Percentiles rank a stretch among this genome's conserved stretches.
phyloP scores from a whole-genome alignment of 1,140 invertebrate genomes.

The Achatina immaculata region DNA sequence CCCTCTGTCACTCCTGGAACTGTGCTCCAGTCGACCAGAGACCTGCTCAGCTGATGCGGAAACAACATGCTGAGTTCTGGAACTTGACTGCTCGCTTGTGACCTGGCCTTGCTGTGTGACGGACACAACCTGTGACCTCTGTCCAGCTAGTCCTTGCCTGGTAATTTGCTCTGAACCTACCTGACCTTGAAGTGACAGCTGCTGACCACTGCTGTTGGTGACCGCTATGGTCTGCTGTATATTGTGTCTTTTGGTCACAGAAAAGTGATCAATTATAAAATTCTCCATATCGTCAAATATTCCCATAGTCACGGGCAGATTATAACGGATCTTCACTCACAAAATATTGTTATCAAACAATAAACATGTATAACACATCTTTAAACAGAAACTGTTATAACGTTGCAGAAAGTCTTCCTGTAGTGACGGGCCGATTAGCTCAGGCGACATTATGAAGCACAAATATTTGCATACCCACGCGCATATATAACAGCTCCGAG shows the following conservation, averaged over 20 bases:
- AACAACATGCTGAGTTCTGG: constrained; percentile 1
- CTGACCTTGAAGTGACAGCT: constrained; percentile 12
- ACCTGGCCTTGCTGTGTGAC: constrained; percentile 29
- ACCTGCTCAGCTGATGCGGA: background rate
- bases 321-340: background rate
- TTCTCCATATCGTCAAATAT: constrained; percentile 41
- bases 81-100: constrained; percentile 23
- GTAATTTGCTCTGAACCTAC: constrained; percentile 8
- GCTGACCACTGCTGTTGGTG: constrained; percentile 25
- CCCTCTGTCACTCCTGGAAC: background rate
- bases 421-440: background rate
- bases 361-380: background rate
- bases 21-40: constrained; percentile 13
- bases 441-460: background rate
- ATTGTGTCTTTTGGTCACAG: constrained; percentile 37
- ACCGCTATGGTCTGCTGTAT: constrained; percentile 35
- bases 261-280: constrained; percentile 37
- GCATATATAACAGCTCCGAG: no score
- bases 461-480: no score
- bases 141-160: background rate
- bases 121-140: constrained; percentile 19
- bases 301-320: constrained; percentile 20
- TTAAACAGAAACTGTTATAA: background rate
- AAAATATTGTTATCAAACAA: background rate
- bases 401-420: background rate